These are phyloP conservation scores for Xanthorhoe designata DNA, from an alignment of 2,888 invertebrate species.

Conservation along the genomic window DNA sequence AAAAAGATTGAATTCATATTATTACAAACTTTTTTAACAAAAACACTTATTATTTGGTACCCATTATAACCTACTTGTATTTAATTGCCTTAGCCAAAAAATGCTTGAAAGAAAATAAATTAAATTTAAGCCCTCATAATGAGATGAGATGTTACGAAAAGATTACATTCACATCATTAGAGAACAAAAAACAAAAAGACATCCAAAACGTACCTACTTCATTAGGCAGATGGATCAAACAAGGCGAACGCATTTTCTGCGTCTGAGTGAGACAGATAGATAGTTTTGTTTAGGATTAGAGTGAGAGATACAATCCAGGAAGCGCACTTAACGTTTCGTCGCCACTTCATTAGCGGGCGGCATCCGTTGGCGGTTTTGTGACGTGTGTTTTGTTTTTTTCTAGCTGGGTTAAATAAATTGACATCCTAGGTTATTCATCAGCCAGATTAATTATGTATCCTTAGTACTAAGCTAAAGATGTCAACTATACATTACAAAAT, in stretches of 20 bases:
- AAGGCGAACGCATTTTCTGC: constrained; percentile 54
- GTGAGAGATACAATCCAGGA: constrained; percentile 49
- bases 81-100: too few species aligned
- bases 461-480: constrained; percentile 40
- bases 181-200: constrained; percentile 37
- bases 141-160: constrained; percentile 10
- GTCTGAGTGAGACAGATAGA: constrained; percentile 51
- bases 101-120: not conserved
- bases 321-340: constrained; percentile 57
- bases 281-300: constrained; percentile 47
- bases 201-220: constrained; percentile 59
- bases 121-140: constrained; percentile 2
- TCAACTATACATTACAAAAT: not conserved
- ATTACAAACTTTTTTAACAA: not conserved
- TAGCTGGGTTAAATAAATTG: constrained; percentile 29
- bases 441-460: constrained; percentile 29
- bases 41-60: not conserved
- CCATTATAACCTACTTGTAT: too few species aligned
- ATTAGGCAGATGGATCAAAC: constrained; percentile 68
- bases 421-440: constrained; percentile 25
- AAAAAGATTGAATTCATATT: not conserved
- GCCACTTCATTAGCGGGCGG: constrained; percentile 68
- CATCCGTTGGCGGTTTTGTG: constrained; percentile 60
- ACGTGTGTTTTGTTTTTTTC: constrained; percentile 44
- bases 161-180: constrained; percentile 27